These are phyloP conservation scores for Microctenopoma steveboyesi DNA, from an alignment of 2,797 vertebrate genomes.

Conservation along the genomic window DNA sequence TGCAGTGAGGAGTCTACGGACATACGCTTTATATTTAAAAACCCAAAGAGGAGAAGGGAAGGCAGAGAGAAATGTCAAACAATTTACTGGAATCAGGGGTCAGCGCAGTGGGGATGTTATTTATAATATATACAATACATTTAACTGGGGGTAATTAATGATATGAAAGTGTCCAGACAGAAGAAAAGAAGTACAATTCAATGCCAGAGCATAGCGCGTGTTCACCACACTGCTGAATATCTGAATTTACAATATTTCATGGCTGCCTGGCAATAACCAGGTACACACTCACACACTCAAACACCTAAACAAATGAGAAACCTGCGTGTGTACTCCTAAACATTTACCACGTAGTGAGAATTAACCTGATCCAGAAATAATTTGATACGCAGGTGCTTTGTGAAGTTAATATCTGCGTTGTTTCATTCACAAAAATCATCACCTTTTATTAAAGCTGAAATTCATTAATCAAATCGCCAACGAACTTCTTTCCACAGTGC, in stretches of 20 bases:
- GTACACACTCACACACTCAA: slow-evolving; percentile 6
- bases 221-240: neutral
- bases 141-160: too few species aligned
- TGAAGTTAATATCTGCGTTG: neutral
- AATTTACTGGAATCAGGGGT: neutral
- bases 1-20: neutral
- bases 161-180: too few species aligned
- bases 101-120: neutral
- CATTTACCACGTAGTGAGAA: neutral
- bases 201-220: too few species aligned
- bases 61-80: neutral
- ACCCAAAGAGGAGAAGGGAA: neutral
- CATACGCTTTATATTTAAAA: neutral
- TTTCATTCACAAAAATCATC: slow-evolving; percentile 15
- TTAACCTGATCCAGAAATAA: neutral
- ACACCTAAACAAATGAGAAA: neutral
- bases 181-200: too few species aligned
- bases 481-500: neutral
- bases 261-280: neutral
- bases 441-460: neutral
- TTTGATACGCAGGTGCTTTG: neutral
- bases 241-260: neutral
- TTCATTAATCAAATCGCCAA: neutral
- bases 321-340: neutral
- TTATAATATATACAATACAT: too few species aligned